These are phyloP conservation scores for Alaudala cheleensis DNA, from an alignment of 2,113 vertebrate species.

Conservation along the genomic window DNA sequence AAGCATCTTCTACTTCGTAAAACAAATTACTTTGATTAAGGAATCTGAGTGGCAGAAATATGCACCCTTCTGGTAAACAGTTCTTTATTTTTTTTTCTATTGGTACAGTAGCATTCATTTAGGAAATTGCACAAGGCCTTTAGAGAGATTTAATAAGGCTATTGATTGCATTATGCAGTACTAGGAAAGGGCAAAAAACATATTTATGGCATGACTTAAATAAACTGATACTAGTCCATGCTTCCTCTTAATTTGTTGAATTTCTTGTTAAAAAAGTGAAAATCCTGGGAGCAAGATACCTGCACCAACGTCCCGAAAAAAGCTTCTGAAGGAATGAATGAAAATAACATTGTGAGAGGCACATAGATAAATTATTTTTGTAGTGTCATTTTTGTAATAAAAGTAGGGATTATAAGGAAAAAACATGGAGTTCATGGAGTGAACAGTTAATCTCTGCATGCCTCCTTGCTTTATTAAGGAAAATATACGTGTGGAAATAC, in stretches of 20 bases:
- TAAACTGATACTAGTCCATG: neutral
- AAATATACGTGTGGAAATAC: neutral
- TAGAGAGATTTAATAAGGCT: slow-evolving; percentile 7
- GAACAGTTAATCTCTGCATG: neutral
- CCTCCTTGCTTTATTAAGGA: neutral
- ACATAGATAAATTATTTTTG: neutral
- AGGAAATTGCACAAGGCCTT: neutral
- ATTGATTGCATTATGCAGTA: neutral
- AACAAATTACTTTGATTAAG: slow-evolving; percentile 20
- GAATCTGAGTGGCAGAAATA: neutral
- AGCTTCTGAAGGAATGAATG: neutral
- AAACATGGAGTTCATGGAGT: neutral
- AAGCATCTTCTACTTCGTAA: neutral
- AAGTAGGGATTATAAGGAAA: neutral
- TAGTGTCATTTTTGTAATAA: neutral
- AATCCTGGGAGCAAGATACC: neutral
- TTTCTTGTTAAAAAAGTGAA: neutral
- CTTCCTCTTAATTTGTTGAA: neutral
- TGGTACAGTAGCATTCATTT: neutral
- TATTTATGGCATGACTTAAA: neutral
- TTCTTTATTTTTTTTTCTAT: neutral
- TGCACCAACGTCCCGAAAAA: neutral
- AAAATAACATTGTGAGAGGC: neutral
- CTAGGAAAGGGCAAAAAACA: neutral
- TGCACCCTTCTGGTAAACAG: neutral